Base-by-base conservation (phyloP, 2,888 invertebrate species). In the Prenolepis imparis region DNA sequence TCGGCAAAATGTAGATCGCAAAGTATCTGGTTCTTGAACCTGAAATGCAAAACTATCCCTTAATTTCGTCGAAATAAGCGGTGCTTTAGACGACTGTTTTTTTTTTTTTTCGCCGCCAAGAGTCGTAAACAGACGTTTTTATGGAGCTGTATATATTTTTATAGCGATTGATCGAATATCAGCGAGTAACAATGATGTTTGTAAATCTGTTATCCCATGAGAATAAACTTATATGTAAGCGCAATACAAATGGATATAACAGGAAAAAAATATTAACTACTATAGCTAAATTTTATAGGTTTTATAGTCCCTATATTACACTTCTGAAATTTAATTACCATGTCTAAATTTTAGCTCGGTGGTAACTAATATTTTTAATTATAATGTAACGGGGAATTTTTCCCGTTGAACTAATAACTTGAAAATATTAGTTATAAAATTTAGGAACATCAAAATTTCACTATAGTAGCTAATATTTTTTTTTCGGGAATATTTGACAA, bases 1-100 rank as follows among this genome's bases (percentile, higher is more conserved):
- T 98, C 98, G 94, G 98, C 98, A 95, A 98, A 98, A 96, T 98
- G 98, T 95, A 98, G 96, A 95, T 98, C 98, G 97, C 98, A 98
- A 95, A 98, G 97, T 95, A 98, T 98, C 95, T 98, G 98, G 96
- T 98, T 98, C 96, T 97, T 96, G 96, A 96, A 97, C 93, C 96
- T 96, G 86, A 92, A 83, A 59, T 52, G 78, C 18, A 61, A 5
- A 68, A 24, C 12, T 28, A 15, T 1, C 12, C 24, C 44, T 70
- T 48, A 36, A 15, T 24, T 48, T 59, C 28, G 21, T 59, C 12
- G 44, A 36, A 68, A 78, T 21, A 21, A 59, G 15, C 21, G 32
- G 6, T 41, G n/a, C 21, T 41, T 67, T 24, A 24, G 0, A 11
- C 18, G 48, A 15, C 18, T 24, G 36, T 18, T 39, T 41, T 41